phyloP scores from a whole-genome alignment of 2,888 invertebrate genomes.

The Harmothoe impar region DNA sequence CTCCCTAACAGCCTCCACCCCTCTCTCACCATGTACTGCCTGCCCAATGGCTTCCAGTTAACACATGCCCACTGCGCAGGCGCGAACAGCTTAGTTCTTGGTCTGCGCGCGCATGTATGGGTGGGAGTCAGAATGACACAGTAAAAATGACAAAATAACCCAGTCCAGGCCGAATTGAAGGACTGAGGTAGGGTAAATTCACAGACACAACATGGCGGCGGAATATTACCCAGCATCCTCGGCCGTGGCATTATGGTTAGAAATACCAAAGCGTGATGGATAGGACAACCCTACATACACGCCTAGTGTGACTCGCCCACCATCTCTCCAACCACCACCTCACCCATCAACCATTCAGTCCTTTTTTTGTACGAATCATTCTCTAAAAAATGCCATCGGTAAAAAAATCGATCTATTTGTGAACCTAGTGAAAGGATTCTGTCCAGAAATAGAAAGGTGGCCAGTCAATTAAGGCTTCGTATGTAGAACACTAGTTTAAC shows the following conservation, averaged over 20 bases:
- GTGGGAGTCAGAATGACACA: background rate
- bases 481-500: too few species aligned
- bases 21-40: background rate
- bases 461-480: too few species aligned
- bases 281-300: background rate
- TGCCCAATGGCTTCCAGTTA: background rate
- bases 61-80: background rate
- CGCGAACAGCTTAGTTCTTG: background rate
- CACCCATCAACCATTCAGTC: too few species aligned
- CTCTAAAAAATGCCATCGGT: too few species aligned
- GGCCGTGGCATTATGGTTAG: background rate
- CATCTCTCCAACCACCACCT: too few species aligned
- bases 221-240: background rate
- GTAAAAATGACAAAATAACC: background rate
- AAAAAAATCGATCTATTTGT: too few species aligned
- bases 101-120: background rate
- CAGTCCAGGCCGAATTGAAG: conserved; percentile 1
- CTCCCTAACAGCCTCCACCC: background rate
- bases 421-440: too few species aligned
- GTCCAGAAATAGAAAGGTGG: too few species aligned
- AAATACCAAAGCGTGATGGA: conserved; percentile 17
- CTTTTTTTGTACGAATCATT: too few species aligned
- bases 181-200: background rate
- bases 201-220: background rate
- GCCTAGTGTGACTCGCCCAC: too few species aligned